phyloP scores from a whole-genome alignment of 2,797 vertebrate genomes.

The Philypnodon macrostomus region DNA sequence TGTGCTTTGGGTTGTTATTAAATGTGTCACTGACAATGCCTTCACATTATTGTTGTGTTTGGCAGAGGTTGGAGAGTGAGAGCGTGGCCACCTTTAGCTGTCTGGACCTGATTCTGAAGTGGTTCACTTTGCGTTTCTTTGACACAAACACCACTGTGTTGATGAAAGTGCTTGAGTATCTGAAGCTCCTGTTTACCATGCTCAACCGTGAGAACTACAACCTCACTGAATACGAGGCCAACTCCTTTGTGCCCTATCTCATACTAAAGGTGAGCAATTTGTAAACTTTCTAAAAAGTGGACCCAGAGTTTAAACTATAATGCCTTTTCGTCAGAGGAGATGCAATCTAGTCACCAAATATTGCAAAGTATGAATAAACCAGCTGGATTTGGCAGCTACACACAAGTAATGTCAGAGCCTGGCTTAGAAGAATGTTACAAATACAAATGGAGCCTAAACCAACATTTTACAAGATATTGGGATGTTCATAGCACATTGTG shows the following conservation, averaged over 20 bases:
- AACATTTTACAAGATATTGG: no score
- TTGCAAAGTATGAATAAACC: no score
- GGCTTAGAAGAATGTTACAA: no score
- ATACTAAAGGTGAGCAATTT: slow-evolving; percentile 84
- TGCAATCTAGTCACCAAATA: no score
- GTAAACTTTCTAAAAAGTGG: not conserved
- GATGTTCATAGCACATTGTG: no score
- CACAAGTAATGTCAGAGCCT: no score
- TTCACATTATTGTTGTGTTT: slow-evolving; percentile 1
- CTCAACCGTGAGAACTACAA: slow-evolving; percentile 89
- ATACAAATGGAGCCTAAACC: no score
- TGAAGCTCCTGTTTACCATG: slow-evolving; percentile 90
- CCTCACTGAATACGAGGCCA: slow-evolving; percentile 92
- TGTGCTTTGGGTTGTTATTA: no score
- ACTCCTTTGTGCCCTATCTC: slow-evolving; percentile 93
- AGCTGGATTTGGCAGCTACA: no score
- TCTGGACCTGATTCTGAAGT: slow-evolving; percentile 94
- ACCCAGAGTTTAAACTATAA: no score
- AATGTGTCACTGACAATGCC: not conserved
- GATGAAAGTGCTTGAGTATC: slow-evolving; percentile 95
- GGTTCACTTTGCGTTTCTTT: slow-evolving; percentile 96
- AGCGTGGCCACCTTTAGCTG: slow-evolving; percentile 89
- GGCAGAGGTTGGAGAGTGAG: slow-evolving; percentile 90
- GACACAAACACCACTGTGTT: slow-evolving; percentile 97
- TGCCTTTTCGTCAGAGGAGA: no score